Conservation (phyloP, 2,888 invertebrate species). For the Parelbella ahira region DNA sequence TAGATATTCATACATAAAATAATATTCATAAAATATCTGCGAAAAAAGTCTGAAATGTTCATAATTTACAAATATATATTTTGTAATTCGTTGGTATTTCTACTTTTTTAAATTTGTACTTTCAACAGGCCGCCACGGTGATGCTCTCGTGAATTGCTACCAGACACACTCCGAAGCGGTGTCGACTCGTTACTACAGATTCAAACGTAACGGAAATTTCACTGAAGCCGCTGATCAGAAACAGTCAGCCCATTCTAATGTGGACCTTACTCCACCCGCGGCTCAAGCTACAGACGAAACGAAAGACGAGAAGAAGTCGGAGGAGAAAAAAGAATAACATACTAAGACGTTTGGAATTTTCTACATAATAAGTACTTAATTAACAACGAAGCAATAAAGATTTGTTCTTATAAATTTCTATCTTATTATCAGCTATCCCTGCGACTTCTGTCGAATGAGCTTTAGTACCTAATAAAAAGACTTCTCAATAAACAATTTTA, state of each 20-base stretch:
- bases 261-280: slow-evolving; percentile 17
- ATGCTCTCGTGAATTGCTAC: slow-evolving; percentile 81
- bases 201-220: slow-evolving; percentile 63
- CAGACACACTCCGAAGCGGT: slow-evolving; percentile 63
- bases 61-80: too few species aligned
- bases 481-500: too few species aligned
- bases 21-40: too few species aligned
- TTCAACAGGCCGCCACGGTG: slow-evolving; percentile 79
- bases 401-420: too few species aligned
- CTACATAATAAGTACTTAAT: slow-evolving; percentile 13
- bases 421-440: too few species aligned
- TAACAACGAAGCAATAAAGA: slow-evolving; percentile 28
- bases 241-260: slow-evolving; percentile 18
- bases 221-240: slow-evolving; percentile 29
- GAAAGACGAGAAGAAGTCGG: slow-evolving; percentile 32
- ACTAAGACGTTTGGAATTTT: too few species aligned
- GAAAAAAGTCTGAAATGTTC: too few species aligned
- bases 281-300: slow-evolving; percentile 28
- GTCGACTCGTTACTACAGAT: slow-evolving; percentile 60
- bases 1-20: too few species aligned
- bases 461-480: too few species aligned
- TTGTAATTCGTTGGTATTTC: too few species aligned
- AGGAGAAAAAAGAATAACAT: slow-evolving; percentile 38
- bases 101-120: not conserved
- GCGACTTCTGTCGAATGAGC: too few species aligned